Evolutionary conservation across 2,888 invertebrate species (phyloP).

Genomic region (Cecidostiba fungosa): DNA sequence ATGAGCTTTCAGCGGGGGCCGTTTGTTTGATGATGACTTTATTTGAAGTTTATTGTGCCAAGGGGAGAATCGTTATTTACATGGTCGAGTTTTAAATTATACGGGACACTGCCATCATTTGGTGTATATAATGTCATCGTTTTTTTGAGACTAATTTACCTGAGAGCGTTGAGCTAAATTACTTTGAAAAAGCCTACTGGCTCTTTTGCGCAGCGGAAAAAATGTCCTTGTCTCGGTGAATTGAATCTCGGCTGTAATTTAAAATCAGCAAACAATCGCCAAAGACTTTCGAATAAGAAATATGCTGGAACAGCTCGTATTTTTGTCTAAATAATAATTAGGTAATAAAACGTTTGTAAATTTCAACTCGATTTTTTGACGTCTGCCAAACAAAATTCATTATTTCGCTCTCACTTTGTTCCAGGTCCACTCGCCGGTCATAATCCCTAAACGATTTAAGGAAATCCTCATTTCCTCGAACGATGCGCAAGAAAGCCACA

Average conservation of each 20-base stretch:
- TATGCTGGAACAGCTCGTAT: too few relatives aligned
- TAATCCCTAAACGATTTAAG: neutral
- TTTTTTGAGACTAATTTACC: neutral
- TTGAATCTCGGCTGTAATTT: neutral
- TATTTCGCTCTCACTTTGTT: neutral
- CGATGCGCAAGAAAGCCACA: neutral
- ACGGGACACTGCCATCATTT: neutral
- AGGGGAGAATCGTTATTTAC: neutral
- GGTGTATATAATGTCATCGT: neutral
- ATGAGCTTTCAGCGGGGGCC: neutral
- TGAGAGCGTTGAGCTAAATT: neutral
- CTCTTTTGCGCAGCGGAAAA: neutral
- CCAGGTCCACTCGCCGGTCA: neutral
- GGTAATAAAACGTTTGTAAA: too few relatives aligned
- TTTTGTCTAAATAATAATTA: too few relatives aligned
- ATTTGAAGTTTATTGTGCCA: neutral
- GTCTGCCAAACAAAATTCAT: neutral
- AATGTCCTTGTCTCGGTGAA: neutral
- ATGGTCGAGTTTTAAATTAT: neutral
- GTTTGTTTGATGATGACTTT: slow-evolving; percentile 2
- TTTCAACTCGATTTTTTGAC: too few relatives aligned
- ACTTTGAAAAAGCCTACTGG: neutral
- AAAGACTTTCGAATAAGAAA: too few relatives aligned
- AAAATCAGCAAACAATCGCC: neutral
- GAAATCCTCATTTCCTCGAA: slow-evolving; percentile 8